These are phyloP conservation scores for Lonchura striata DNA, from an alignment of 2,113 vertebrate species.

Conservation along the genomic window DNA sequence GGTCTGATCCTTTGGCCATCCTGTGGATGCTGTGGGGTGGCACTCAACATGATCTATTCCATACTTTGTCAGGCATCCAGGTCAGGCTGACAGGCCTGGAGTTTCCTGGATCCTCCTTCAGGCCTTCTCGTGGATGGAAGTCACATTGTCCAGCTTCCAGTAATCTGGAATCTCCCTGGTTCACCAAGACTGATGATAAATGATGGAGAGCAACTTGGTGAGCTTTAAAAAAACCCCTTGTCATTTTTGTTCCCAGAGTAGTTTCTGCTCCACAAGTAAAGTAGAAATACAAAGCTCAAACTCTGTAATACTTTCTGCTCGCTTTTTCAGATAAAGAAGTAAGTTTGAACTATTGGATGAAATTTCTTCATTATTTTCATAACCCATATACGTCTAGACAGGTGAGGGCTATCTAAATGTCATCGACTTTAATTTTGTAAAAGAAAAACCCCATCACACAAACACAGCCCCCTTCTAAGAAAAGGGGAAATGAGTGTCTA, in stretches of 20 bases:
- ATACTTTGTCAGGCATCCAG: not conserved
- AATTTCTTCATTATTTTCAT: not conserved
- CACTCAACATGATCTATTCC: fast-evolving
- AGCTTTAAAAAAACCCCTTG: not conserved
- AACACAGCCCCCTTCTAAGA: not conserved
- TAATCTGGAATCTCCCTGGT: not conserved
- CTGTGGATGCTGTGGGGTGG: not conserved
- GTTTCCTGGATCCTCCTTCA: not conserved
- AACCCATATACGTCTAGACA: not conserved
- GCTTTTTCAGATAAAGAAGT: not conserved
- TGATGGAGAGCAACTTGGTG: not conserved
- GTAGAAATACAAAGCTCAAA: not conserved
- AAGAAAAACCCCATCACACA: not conserved
- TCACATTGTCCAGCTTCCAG: not conserved
- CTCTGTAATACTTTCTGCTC: not conserved
- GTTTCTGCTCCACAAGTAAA: not conserved
- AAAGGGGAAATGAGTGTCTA: not conserved
- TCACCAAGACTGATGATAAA: not conserved
- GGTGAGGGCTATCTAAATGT: not conserved
- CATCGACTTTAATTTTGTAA: not conserved
- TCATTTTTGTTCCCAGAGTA: not conserved
- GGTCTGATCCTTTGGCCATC: not conserved
- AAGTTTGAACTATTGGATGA: not conserved
- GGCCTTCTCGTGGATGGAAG: fast-evolving
- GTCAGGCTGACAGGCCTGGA: not conserved